Conservation (phyloP, 2,113 vertebrate genomes). For the Gopherus flavomarginatus region DNA sequence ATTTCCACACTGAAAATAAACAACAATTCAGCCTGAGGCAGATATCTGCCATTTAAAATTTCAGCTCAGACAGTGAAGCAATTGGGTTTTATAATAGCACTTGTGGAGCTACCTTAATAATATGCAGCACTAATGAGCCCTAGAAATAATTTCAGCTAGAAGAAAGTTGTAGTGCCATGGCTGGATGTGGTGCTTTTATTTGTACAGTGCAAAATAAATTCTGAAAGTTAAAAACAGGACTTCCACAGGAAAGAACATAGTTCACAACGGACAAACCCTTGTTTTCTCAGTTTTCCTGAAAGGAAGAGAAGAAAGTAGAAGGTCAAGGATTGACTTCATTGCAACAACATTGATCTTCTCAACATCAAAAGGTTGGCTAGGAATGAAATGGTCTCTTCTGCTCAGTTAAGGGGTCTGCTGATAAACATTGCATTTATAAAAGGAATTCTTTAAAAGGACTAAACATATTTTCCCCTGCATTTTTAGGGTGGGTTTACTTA, state of each 20-base stretch:
- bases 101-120: background rate
- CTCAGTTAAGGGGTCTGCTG: background rate
- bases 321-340: background rate
- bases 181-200: conserved; percentile 15
- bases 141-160: conserved; percentile 30
- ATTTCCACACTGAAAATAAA: too few species aligned
- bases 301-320: background rate
- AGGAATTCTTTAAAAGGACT: background rate
- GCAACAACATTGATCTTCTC: background rate
- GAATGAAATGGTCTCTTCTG: background rate
- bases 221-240: background rate
- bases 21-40: background rate
- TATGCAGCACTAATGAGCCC: background rate
- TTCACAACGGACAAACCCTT: background rate
- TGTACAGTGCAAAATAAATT: background rate
- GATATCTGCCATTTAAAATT: background rate
- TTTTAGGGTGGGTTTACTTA: background rate
- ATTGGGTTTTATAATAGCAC: background rate
- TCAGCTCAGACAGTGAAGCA: background rate
- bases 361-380: background rate
- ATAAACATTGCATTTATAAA: background rate
- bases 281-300: background rate
- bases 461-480: background rate
- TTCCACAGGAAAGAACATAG: background rate
- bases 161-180: conserved; percentile 31